phyloP scores from a whole-genome alignment of 2,113 vertebrate species.

The Arothron firmamentum region DNA sequence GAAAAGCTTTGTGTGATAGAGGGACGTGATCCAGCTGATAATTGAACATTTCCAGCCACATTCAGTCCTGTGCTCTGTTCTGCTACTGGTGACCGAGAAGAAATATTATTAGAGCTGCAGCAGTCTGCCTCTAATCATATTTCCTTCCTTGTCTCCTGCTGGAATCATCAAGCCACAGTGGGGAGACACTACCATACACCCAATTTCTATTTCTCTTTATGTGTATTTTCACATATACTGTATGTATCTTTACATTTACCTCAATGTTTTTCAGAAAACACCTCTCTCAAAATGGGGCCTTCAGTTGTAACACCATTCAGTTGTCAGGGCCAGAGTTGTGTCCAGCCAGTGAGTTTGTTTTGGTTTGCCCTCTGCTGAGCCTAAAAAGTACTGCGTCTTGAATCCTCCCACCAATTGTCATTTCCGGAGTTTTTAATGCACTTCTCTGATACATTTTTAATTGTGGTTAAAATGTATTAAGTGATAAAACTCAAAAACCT shows the following conservation, averaged over 20 bases:
- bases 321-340: no score
- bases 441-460: no score
- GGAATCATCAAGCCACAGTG: constrained; percentile 31
- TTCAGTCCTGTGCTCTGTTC: constrained; percentile 24
- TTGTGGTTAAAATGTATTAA: no score
- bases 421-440: not conserved
- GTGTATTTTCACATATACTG: not conserved
- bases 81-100: constrained; percentile 34
- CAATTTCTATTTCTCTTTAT: not conserved
- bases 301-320: no score
- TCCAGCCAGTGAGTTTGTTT: not conserved
- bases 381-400: constrained; percentile 10
- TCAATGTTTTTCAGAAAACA: not conserved
- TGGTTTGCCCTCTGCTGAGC: constrained; percentile 43
- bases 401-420: not conserved
- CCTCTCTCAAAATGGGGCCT: no score
- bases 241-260: not conserved
- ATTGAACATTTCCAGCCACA: constrained; percentile 36
- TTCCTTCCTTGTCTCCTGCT: constrained; percentile 49
- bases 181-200: constrained; percentile 23
- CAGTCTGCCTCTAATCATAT: constrained; percentile 59
- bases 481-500: no score
- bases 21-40: constrained; percentile 35
- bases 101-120: constrained; percentile 52
- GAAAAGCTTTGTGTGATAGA: constrained; percentile 23